A percentile compares a stretch with the other conserved stretches of the same genome.
These are phyloP conservation scores for Hormaphis cornu DNA, from an alignment of 1,140 invertebrate species.

Conservation along the genomic window DNA sequence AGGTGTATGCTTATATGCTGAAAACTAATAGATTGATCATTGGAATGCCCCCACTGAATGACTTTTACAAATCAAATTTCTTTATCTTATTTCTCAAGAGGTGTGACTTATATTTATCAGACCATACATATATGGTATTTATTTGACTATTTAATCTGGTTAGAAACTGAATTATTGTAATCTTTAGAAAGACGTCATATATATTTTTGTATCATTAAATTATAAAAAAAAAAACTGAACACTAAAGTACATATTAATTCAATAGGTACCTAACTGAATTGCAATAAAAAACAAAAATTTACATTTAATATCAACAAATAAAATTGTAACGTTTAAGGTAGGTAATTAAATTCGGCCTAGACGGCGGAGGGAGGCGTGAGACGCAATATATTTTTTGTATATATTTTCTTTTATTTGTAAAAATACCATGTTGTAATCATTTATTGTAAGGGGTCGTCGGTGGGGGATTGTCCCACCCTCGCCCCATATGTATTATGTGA, in stretches of 20 bases:
- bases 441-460: too few relatives aligned
- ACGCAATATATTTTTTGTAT: too few relatives aligned
- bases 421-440: too few relatives aligned
- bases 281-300: background rate
- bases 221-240: too few relatives aligned
- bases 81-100: conserved; percentile 14
- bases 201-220: background rate
- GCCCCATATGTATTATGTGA: too few relatives aligned
- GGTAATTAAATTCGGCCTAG: too few relatives aligned
- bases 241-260: too few relatives aligned
- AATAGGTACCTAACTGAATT: background rate
- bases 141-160: conserved; percentile 14
- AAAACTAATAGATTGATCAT: conserved; percentile 25
- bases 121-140: background rate
- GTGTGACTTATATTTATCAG: background rate
- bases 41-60: conserved; percentile 8
- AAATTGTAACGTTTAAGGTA: too few relatives aligned
- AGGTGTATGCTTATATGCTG: conserved; percentile 15
- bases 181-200: conserved; percentile 11
- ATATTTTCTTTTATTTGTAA: too few relatives aligned
- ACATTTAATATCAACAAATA: background rate
- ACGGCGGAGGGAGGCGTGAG: too few relatives aligned
- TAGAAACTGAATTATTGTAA: background rate
- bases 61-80: conserved; percentile 1
- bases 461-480: too few relatives aligned